A percentile compares a stretch with the other conserved stretches of the same genome.
Conservation (phyloP, 2,888 invertebrate genomes). For the Phania funesta region DNA sequence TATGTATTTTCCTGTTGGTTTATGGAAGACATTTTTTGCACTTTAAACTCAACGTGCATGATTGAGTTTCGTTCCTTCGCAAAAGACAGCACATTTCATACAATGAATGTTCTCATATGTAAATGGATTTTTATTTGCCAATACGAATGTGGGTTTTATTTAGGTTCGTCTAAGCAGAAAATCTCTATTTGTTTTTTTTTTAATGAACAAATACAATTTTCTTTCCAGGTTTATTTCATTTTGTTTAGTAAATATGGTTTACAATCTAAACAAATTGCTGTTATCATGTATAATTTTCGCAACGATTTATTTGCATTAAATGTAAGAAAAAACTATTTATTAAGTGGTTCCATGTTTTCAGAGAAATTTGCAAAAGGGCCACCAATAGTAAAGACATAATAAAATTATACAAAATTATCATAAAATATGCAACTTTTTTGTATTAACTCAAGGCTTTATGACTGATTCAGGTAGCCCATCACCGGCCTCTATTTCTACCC, state of each 20-base stretch:
- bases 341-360: background rate
- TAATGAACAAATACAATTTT: constrained; percentile 3
- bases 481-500: no score
- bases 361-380: background rate
- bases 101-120: background rate
- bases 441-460: no score
- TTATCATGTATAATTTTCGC: constrained; percentile 59
- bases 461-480: no score
- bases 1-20: constrained; percentile 43
- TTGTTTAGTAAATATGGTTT: constrained; percentile 45
- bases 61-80: constrained; percentile 43
- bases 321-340: constrained; percentile 22
- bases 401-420: background rate
- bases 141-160: constrained; percentile 7
- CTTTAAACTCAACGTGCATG: constrained; percentile 37
- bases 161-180: constrained; percentile 2
- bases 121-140: constrained; percentile 1
- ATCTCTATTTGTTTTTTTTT: constrained; percentile 21
- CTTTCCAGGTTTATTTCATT: constrained; percentile 7
- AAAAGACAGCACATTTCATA: constrained; percentile 11
- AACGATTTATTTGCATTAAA: constrained; percentile 39
- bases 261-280: constrained; percentile 58
- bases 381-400: background rate
- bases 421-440: no score
- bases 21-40: constrained; percentile 53